phyloP scores from a whole-genome alignment of 2,113 vertebrate species.

The Okapia johnstoni region DNA sequence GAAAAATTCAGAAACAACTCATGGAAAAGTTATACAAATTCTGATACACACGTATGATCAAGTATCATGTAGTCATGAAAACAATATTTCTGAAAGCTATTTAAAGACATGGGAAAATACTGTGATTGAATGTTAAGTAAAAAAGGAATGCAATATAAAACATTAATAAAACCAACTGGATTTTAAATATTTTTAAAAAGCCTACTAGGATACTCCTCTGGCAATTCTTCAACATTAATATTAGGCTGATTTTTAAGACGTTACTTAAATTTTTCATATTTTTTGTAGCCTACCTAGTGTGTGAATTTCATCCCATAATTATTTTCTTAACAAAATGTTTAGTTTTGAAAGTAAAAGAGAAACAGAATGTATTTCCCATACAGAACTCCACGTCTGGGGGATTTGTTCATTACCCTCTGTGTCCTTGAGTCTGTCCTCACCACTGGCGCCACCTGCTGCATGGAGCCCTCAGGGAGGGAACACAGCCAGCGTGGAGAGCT shows the following conservation, averaged over 20 bases:
- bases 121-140: not conserved
- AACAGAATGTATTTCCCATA: not conserved
- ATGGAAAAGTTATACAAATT: not conserved
- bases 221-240: not conserved
- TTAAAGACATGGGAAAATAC: not conserved
- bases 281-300: not conserved
- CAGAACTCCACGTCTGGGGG: too few relatives aligned
- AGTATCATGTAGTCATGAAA: not conserved
- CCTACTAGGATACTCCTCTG: not conserved
- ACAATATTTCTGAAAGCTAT: not conserved
- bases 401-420: rapidly evolving
- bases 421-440: too few relatives aligned
- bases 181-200: not conserved
- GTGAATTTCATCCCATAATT: not conserved
- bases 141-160: not conserved
- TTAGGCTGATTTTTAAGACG: not conserved
- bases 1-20: not conserved
- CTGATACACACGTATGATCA: not conserved
- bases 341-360: not conserved
- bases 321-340: not conserved
- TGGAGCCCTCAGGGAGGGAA: too few relatives aligned
- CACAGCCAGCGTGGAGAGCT: rapidly evolving
- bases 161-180: not conserved
- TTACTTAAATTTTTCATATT: not conserved
- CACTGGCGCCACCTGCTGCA: rapidly evolving